A percentile compares a stretch with the other conserved stretches of the same genome.
Evolutionary conservation across 1,140 invertebrate species (phyloP).

Genomic region (Metopolophium dirhodum): DNA sequence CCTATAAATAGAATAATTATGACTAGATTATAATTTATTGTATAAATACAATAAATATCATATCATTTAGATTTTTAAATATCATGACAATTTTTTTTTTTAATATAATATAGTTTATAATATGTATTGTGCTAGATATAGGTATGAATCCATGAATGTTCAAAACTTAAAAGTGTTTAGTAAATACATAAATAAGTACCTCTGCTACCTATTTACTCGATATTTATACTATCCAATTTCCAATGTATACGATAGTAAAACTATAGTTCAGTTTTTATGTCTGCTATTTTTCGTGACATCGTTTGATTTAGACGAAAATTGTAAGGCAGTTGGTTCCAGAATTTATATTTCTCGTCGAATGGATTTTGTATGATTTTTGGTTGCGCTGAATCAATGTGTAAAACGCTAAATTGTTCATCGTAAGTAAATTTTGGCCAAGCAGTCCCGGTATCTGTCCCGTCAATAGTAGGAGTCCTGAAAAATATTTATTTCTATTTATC

Average conservation of each 20-base stretch:
- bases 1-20: background rate
- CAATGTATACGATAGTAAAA: background rate
- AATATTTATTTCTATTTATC: background rate
- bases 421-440: background rate
- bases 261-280: background rate
- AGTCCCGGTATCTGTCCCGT: background rate
- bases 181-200: no score
- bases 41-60: no score
- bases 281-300: background rate
- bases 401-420: background rate
- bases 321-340: background rate
- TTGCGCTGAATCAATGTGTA: background rate
- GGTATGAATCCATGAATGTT: no score
- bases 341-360: background rate
- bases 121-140: background rate
- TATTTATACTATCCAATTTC: background rate
- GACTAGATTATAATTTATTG: background rate
- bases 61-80: no score
- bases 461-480: conserved; percentile 21
- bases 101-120: background rate
- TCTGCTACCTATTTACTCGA: no score
- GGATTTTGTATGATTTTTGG: conserved; percentile 14
- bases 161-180: no score
- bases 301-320: background rate
- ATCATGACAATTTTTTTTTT: background rate